Percentiles rank a stretch among this genome's conserved stretches.
phyloP scores from a whole-genome alignment of 2,888 invertebrate genomes.

The Cloeon dipterum region DNA sequence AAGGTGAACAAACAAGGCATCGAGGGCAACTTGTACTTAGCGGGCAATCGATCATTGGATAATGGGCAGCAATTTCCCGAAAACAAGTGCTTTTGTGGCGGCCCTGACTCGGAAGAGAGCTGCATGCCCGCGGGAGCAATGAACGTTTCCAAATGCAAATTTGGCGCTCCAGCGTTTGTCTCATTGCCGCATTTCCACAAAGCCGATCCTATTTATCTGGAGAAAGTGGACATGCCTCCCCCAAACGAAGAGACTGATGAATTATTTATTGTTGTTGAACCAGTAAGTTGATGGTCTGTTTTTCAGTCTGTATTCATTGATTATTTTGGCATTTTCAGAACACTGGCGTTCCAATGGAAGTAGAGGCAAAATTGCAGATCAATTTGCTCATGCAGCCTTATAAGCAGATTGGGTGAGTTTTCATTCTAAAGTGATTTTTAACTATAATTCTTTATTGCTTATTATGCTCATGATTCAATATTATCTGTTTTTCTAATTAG shows the following conservation, averaged over 20 bases:
- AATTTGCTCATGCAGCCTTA: conserved; percentile 36
- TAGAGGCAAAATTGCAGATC: conserved; percentile 53
- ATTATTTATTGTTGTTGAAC: conserved; percentile 40
- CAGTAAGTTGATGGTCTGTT: conserved; percentile 19
- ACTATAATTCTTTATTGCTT: too few relatives aligned
- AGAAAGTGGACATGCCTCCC: conserved; percentile 37
- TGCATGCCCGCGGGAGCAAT: conserved; percentile 29
- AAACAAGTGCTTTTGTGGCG: conserved; percentile 41
- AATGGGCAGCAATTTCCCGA: conserved; percentile 36
- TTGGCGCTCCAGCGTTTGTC: conserved; percentile 53
- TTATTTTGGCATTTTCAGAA: conserved; percentile 19
- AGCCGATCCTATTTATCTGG: conserved; percentile 38
- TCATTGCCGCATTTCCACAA: conserved; percentile 64
- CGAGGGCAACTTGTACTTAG: conserved; percentile 33
- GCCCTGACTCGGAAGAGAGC: conserved; percentile 4
- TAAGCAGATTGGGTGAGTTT: conserved; percentile 2
- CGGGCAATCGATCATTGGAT: conserved; percentile 41
- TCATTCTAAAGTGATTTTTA: too few relatives aligned
- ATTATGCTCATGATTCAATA: too few relatives aligned
- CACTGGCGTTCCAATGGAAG: conserved; percentile 53
- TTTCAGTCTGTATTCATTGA: background rate
- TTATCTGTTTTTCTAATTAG: too few relatives aligned
- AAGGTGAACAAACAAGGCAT: conserved; percentile 28
- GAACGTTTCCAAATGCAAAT: conserved; percentile 48
- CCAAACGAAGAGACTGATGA: conserved; percentile 39